Evolutionary conservation across 2,797 vertebrate species (phyloP).

Genomic region (Leuciscus waleckii): DNA sequence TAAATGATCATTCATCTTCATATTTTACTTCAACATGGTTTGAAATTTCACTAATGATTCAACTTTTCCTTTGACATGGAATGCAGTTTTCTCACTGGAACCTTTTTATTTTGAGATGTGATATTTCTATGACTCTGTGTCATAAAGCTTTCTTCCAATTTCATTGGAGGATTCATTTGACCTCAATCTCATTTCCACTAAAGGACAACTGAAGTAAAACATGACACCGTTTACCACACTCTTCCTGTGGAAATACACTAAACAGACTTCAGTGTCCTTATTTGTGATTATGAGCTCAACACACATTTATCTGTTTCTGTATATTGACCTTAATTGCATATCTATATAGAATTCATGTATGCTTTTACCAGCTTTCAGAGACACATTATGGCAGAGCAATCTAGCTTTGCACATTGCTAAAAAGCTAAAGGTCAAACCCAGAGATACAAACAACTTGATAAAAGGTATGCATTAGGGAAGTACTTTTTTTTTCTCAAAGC

Average conservation of each 20-base stretch:
- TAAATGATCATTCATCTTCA: not conserved
- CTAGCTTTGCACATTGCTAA: not conserved
- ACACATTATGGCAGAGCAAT: not conserved
- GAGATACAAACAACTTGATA: constrained; percentile 28
- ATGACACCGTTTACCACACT: not conserved
- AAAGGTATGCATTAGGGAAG: constrained; percentile 43
- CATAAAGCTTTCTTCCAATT: not conserved
- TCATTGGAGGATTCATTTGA: not conserved
- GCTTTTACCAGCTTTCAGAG: not conserved
- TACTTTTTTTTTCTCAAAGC: not conserved
- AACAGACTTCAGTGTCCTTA: not conserved
- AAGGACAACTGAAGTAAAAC: not conserved
- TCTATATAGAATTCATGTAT: constrained; percentile 1
- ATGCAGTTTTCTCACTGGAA: not conserved
- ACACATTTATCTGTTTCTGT: constrained; percentile 16
- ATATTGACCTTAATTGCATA: not conserved
- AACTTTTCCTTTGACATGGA: not conserved
- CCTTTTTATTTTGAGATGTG: not conserved
- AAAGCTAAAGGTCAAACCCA: constrained; percentile 34
- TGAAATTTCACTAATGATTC: not conserved
- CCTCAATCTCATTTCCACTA: not conserved
- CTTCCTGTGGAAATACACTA: not conserved
- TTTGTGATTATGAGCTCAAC: not conserved
- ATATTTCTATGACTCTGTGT: not conserved
- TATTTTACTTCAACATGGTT: not conserved